These are phyloP conservation scores for Camponotus fellah DNA, from an alignment of 2,888 invertebrate genomes.

Conservation along the genomic window DNA sequence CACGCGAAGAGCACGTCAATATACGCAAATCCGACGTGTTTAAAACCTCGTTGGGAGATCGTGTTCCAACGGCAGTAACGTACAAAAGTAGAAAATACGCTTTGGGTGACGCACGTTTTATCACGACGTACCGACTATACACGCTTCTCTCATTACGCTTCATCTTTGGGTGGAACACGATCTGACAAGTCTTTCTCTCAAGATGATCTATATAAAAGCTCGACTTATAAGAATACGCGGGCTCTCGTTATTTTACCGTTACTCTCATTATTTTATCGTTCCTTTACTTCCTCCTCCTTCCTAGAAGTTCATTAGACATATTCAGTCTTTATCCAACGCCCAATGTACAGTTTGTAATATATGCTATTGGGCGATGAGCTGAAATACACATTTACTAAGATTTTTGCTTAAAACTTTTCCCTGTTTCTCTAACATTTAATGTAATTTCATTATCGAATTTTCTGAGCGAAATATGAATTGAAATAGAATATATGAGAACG, in stretches of 20 bases:
- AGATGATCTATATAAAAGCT: conserved; percentile 64
- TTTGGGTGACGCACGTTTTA: conserved; percentile 39
- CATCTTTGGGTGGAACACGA: conserved; percentile 67
- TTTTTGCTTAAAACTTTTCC: conserved; percentile 32
- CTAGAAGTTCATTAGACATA: conserved; percentile 69
- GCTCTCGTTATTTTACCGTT: conserved; percentile 53
- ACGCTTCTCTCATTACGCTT: conserved; percentile 18
- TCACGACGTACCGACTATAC: conserved; percentile 39
- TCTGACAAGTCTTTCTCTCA: conserved; percentile 61
- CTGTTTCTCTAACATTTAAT: conserved; percentile 1
- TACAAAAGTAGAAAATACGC: conserved; percentile 75
- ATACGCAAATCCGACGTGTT: conserved; percentile 58
- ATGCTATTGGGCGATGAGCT: conserved; percentile 58
- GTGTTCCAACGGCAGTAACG: conserved; percentile 70
- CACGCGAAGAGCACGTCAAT: conserved; percentile 53
- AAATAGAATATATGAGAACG: conserved; percentile 15
- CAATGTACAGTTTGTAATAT: conserved; percentile 45
- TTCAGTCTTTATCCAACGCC: conserved; percentile 71
- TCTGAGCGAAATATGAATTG: not conserved
- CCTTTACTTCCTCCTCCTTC: conserved; percentile 20
- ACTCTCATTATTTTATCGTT: conserved; percentile 54
- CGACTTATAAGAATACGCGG: conserved; percentile 64
- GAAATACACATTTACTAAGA: conserved; percentile 61
- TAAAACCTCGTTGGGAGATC: conserved; percentile 67
- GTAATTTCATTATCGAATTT: conserved; percentile 25